Base-by-base conservation (phyloP, 2,113 vertebrate genomes). In the Oncorhynchus tshawytscha region DNA sequence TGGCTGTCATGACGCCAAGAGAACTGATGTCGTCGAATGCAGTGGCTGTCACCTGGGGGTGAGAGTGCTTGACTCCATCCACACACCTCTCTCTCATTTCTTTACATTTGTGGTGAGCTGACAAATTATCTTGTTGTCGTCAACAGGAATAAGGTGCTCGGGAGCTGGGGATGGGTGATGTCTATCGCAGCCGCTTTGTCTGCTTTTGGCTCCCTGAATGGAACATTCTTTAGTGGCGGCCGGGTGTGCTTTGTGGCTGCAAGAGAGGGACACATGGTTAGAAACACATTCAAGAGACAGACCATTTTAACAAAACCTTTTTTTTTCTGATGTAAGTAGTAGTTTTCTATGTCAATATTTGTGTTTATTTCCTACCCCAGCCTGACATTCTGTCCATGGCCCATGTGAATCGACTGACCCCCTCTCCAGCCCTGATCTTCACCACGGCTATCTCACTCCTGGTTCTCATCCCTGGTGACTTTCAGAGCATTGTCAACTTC, bases 211-310 rank as follows among this genome's bases (percentile, higher is more conserved):
- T 95, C 96, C 0, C 87, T 93, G 0, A 97, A 95, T 0, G 96
- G 95, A 62, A 90, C 87, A 0, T 95, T 97, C 90, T 97, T 97
- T 84, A 95, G 94, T 0, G 94, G 95, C 0, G 94, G 96, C 24
- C 91, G 93, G 0, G 77, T 96, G 71, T 96, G 94, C 85, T 96
- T 94, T 22, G 94, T 93, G 3, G 95, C 96, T 22, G 95, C 95
- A 54, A 91, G 96, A 70, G 96, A 97, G 82, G 95, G 95, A 20
- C 96, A 96, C 69, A 84, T 97, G 97, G 96, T 97, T 84, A 94
- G 91, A 48, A 62, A 62, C 20, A 62, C n/a, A 62, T 62, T 62
- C 16, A 9, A 11, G 39, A 45, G 39, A 45, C 8, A 45, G 39
- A 9, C 39, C 11, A 11, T 45, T 45, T 45, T 45, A 45, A 1